These are phyloP conservation scores for Habrosyne pyritoides DNA, from an alignment of 2,888 invertebrate species.

Conservation along the genomic window DNA sequence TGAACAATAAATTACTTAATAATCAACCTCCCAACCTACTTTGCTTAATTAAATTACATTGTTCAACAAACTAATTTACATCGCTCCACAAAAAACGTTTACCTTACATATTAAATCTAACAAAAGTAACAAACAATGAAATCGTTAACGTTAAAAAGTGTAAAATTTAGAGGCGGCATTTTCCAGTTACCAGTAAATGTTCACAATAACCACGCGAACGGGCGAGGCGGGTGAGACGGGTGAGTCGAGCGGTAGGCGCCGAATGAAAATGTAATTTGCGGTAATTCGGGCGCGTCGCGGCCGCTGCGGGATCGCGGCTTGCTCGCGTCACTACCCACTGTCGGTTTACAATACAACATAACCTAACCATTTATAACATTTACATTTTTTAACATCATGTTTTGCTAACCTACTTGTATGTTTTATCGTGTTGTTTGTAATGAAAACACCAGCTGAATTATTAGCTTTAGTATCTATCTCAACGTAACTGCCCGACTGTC, in stretches of 20 bases:
- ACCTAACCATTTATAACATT: slow-evolving; percentile 32
- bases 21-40: no score
- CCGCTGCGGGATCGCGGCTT: slow-evolving; percentile 44
- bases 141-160: slow-evolving; percentile 19
- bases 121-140: slow-evolving; percentile 29
- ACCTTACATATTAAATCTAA: neutral
- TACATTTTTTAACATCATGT: slow-evolving; percentile 21
- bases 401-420: slow-evolving; percentile 11
- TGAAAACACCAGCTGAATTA: neutral
- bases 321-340: slow-evolving; percentile 48
- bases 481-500: neutral
- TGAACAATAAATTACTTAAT: no score
- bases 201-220: slow-evolving; percentile 40
- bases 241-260: slow-evolving; percentile 40
- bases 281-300: slow-evolving; percentile 59
- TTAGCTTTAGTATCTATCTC: neutral
- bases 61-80: neutral
- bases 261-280: slow-evolving; percentile 78
- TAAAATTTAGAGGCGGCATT: slow-evolving; percentile 39
- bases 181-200: slow-evolving; percentile 48
- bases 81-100: neutral
- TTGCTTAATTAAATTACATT: neutral
- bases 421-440: neutral
- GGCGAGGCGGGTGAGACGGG: slow-evolving; percentile 15
- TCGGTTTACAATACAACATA: slow-evolving; percentile 23